These are phyloP conservation scores for Theristicus caerulescens DNA, from an alignment of 2,113 vertebrate genomes.

Conservation along the genomic window DNA sequence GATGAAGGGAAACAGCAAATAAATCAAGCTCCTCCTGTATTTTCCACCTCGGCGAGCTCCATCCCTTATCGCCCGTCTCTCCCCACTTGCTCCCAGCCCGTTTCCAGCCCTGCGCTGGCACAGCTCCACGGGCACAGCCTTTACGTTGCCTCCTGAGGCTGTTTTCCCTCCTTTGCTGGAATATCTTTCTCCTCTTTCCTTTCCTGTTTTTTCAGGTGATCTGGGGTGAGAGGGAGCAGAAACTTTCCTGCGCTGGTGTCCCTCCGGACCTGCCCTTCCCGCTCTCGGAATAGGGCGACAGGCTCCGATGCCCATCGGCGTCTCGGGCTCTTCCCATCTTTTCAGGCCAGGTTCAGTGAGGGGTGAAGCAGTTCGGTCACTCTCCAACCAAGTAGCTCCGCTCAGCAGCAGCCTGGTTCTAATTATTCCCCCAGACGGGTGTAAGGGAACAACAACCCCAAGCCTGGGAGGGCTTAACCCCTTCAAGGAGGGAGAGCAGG, in stretches of 20 bases:
- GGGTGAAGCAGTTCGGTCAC: neutral
- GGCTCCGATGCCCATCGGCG: neutral
- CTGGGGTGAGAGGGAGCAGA: neutral
- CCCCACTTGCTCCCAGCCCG: neutral
- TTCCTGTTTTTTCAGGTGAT: conserved; percentile 11
- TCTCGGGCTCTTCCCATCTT: neutral
- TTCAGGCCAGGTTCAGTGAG: neutral
- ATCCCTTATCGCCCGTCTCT: neutral
- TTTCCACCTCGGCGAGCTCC: neutral
- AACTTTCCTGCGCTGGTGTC: neutral
- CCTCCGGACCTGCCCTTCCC: neutral
- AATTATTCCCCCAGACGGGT: neutral
- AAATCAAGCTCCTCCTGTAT: neutral
- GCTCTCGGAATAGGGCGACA: neutral
- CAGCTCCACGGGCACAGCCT: neutral
- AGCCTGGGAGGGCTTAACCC: neutral
- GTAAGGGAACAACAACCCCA: neutral
- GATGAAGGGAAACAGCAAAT: neutral
- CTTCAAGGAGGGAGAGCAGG: neutral
- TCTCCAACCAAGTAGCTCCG: neutral
- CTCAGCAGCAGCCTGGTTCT: neutral
- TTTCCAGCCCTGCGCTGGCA: neutral
- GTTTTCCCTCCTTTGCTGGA: neutral
- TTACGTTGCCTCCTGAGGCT: neutral
- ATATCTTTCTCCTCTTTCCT: neutral